Base-by-base conservation (phyloP, 2,888 invertebrate genomes). In the Drosophila mimica region DNA sequence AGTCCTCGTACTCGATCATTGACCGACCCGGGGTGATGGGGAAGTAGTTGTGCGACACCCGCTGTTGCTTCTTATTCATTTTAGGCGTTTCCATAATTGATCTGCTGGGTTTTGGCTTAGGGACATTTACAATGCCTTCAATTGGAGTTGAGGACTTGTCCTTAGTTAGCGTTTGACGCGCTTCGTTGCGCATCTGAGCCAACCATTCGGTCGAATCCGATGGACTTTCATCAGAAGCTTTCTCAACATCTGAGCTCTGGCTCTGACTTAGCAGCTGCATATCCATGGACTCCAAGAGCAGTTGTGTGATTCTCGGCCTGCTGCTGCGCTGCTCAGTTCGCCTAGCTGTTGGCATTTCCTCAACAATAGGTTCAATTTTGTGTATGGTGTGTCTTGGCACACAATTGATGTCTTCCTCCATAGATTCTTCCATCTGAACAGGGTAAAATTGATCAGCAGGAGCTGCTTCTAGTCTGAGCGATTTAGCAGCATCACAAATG, bases 1-100 rank as follows among this genome's bases (percentile, higher is more conserved):
- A 31, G 48, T 70, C 49, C 54, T 83, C 87, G 59, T 83, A 89
- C 56, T 89, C 88, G 31, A 81, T 72, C 49, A 87, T 63, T 7
- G 88, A 89, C 2, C 77, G 76, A 20, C 81, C 80, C 3, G 88
- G 88, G 3, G 88, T 88, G 3, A 81, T 69, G 43, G 72, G 75
- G 31, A 75, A 70, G 38, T 17, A 56, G 28, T 58, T 71, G 9
- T 5, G 54, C 43, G 15, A 57, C 20, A 38, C n/a, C 11, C 30
- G 64, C 9, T 9, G 68, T 40, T n/a, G 66, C 33, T 31, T 71
- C 28, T 61, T 48, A 38, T 54, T 64, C 11, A 53, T 64, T 15
- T 58, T 53, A 0, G 62, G 66, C 5, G 57, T 79, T 64, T 66
- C 75, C 60, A 52, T 30, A 28, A 13, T 31, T 15, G 43, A 30